A percentile compares a stretch with the other conserved stretches of the same genome.
phyloP scores from a whole-genome alignment of 2,797 vertebrate genomes.

The Pseudomugil gertrudae region DNA sequence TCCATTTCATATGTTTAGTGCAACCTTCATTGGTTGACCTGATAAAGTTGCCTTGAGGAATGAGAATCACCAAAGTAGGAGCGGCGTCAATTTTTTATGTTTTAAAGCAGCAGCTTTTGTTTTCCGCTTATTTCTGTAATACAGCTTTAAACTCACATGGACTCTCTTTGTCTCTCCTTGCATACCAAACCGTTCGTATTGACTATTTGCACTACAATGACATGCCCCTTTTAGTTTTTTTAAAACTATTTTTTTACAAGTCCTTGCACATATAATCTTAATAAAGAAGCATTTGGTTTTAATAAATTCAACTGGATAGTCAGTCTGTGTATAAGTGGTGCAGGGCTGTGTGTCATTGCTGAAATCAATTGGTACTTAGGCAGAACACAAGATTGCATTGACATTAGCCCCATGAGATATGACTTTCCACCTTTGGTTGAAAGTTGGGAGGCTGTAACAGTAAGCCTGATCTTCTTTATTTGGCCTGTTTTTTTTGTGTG shows the following conservation, averaged over 20 bases:
- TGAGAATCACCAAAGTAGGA: slow-evolving; percentile 33
- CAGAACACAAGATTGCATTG: slow-evolving; percentile 69
- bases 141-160: slow-evolving; percentile 1
- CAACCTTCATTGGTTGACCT: slow-evolving; percentile 45
- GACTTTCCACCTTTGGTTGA: slow-evolving; percentile 51
- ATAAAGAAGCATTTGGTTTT: slow-evolving; percentile 47
- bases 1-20: slow-evolving; percentile 54
- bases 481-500: slow-evolving; percentile 10
- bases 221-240: neutral
- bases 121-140: slow-evolving; percentile 24
- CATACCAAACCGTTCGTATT: neutral
- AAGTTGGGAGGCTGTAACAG: slow-evolving; percentile 35
- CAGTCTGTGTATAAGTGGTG: slow-evolving; percentile 42
- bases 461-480: slow-evolving; percentile 30
- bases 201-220: neutral
- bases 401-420: slow-evolving; percentile 58
- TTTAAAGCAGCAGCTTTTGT: slow-evolving; percentile 1
- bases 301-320: slow-evolving; percentile 57
- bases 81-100: slow-evolving; percentile 29
- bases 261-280: slow-evolving; percentile 1
- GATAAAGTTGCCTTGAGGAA: slow-evolving; percentile 41
- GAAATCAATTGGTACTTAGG: slow-evolving; percentile 75
- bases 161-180: neutral
- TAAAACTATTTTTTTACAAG: neutral
- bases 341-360: slow-evolving; percentile 61